These are phyloP conservation scores for Benthosema pterotum DNA, from an alignment of 2,797 vertebrate genomes.

Conservation along the genomic window DNA sequence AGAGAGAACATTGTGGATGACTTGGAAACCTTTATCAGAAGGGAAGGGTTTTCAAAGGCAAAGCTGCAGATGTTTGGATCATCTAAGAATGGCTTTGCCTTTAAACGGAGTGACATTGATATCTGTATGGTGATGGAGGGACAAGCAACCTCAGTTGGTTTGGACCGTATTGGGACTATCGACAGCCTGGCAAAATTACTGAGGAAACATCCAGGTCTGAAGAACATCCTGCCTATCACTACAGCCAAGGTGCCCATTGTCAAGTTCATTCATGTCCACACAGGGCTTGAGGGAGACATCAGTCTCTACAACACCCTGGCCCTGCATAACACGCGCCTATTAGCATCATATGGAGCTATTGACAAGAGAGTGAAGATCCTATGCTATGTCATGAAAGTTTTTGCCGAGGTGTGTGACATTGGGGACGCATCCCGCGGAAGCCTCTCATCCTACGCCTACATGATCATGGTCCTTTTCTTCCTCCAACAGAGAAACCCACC, in stretches of 20 bases:
- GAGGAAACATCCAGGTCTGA: slow-evolving; percentile 89
- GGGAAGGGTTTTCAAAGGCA: slow-evolving; percentile 89
- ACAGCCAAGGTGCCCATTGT: slow-evolving; percentile 98
- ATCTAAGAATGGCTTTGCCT: slow-evolving; percentile 96
- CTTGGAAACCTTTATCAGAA: slow-evolving; percentile 87
- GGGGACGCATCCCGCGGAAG: slow-evolving; percentile 96
- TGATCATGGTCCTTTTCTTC: slow-evolving; percentile 95
- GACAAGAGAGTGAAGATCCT: slow-evolving; percentile 91
- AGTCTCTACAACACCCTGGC: slow-evolving; percentile 98
- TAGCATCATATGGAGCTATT: slow-evolving; percentile 89
- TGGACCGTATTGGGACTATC: slow-evolving; percentile 89
- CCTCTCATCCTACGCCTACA: slow-evolving; percentile 95
- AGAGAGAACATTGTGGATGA: slow-evolving; percentile 89
- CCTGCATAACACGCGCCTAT: slow-evolving; percentile 91
- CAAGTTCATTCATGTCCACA: slow-evolving; percentile 92
- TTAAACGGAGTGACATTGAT: slow-evolving; percentile 95
- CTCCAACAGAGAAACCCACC: slow-evolving; percentile 93
- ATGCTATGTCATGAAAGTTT: slow-evolving; percentile 98
- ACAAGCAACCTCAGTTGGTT: slow-evolving; percentile 86
- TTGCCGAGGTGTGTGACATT: slow-evolving; percentile 97
- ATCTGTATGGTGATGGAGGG: slow-evolving; percentile 95
- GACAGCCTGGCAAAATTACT: slow-evolving; percentile 89
- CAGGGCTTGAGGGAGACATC: slow-evolving; percentile 95
- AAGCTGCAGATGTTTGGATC: slow-evolving; percentile 92
- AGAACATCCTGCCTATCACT: slow-evolving; percentile 94